Percentiles rank a stretch among this genome's conserved stretches.
phyloP scores from a whole-genome alignment of 2,888 invertebrate species.

The Agapostemon virescens region DNA sequence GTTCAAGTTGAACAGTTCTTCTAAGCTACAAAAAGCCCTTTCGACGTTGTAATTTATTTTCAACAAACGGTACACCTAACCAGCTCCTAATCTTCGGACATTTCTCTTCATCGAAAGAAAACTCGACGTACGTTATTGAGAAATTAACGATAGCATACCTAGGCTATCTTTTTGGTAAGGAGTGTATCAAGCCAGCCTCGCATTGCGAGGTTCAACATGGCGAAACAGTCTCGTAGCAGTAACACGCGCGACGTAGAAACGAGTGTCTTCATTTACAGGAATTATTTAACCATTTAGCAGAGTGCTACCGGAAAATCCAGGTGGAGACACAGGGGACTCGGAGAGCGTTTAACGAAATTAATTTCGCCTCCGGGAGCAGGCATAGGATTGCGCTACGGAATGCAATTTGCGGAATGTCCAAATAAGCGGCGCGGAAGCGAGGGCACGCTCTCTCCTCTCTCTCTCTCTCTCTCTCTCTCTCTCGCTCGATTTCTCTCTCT shows the following conservation, averaged over 20 bases:
- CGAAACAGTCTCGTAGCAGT: neutral
- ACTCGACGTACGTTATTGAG: too few species aligned
- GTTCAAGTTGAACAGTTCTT: too few species aligned
- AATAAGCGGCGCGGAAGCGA: slow-evolving; percentile 34
- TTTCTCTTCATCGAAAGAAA: too few species aligned
- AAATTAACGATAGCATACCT: too few species aligned
- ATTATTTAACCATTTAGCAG: slow-evolving; percentile 30
- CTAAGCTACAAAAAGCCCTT: too few species aligned
- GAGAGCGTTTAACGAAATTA: slow-evolving; percentile 44
- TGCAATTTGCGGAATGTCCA: slow-evolving; percentile 36
- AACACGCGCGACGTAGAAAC: neutral
- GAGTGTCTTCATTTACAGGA: slow-evolving; percentile 6
- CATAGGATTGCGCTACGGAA: neutral
- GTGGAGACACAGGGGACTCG: neutral
- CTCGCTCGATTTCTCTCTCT: too few species aligned
- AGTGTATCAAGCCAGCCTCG: too few species aligned
- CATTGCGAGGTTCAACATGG: neutral
- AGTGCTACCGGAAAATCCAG: slow-evolving; percentile 14
- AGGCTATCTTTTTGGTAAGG: too few species aligned
- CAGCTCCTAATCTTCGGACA: too few species aligned
- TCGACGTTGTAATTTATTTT: too few species aligned
- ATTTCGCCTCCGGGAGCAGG: slow-evolving; percentile 20
- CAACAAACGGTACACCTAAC: too few species aligned
- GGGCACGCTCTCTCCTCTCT: slow-evolving; percentile 4
- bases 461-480: neutral